These are phyloP conservation scores for Sturmia bella DNA, from an alignment of 2,888 invertebrate genomes.

Conservation along the genomic window DNA sequence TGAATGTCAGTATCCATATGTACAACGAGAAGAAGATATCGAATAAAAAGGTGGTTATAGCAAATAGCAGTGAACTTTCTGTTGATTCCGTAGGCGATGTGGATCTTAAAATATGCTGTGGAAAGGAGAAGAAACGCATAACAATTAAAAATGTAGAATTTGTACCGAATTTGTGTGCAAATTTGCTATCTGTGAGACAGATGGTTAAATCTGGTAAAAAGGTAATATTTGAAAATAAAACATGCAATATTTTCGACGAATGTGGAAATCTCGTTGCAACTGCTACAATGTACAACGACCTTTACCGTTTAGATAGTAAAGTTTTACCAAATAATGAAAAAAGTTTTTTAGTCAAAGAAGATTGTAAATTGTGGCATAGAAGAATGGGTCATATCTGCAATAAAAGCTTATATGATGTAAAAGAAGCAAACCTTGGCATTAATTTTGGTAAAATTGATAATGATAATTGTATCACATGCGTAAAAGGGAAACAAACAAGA, in stretches of 20 bases:
- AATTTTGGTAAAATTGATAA: constrained; percentile 9
- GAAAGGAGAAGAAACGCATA: background rate
- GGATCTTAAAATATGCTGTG: background rate
- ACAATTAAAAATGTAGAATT: constrained; percentile 39
- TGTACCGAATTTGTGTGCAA: constrained; percentile 52
- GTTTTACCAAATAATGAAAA: too few species aligned
- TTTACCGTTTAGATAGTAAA: constrained; percentile 1
- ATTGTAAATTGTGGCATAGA: constrained; percentile 8
- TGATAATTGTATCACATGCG: constrained; percentile 38
- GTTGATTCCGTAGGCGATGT: constrained; percentile 16
- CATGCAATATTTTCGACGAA: constrained; percentile 15
- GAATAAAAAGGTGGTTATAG: constrained; percentile 2
- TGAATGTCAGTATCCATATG: background rate
- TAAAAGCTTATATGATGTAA: constrained; percentile 54
- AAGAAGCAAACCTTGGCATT: constrained; percentile 20
- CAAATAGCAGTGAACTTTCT: background rate
- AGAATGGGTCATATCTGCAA: constrained; percentile 71
- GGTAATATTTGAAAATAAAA: constrained; percentile 38
- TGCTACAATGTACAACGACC: constrained; percentile 1
- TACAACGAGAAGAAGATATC: background rate
- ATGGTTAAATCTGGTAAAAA: constrained; percentile 40
- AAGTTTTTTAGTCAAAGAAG: too few species aligned
- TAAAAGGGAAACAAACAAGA: constrained; percentile 53
- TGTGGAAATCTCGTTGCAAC: background rate
- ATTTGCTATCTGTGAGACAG: constrained; percentile 54